Evolutionary conservation across 2,797 vertebrate genomes (phyloP).

Genomic region (Anomalospiza imberbis): DNA sequence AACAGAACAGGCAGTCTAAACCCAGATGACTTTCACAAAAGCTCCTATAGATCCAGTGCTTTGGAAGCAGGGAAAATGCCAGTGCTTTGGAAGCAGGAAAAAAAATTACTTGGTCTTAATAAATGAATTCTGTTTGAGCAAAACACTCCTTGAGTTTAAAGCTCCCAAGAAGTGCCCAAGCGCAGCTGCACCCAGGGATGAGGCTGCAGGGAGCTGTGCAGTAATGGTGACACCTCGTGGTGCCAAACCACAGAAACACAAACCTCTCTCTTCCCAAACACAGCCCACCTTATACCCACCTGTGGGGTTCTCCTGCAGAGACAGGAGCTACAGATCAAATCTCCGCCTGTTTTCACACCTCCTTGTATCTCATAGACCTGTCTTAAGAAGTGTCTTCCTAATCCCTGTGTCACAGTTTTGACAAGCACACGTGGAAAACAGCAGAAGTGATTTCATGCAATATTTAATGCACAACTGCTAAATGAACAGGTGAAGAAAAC

Average conservation of each 20-base stretch:
- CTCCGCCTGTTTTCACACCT: not conserved
- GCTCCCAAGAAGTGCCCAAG: accelerated
- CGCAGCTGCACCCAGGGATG: accelerated
- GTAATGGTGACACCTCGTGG: conserved; percentile 63
- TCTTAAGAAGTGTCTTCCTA: not conserved
- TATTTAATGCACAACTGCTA: not conserved
- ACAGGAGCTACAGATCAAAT: not conserved
- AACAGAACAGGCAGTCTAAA: not conserved
- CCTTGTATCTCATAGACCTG: not conserved
- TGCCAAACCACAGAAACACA: not conserved
- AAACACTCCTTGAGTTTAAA: not conserved
- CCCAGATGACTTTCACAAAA: not conserved
- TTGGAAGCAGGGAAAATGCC: accelerated
- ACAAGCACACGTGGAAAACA: not conserved
- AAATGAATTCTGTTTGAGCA: not conserved
- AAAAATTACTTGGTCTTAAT: not conserved
- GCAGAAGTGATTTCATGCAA: not conserved
- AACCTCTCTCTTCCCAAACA: not conserved
- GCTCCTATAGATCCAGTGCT: not conserved
- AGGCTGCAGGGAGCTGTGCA: not conserved
- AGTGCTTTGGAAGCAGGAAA: not conserved
- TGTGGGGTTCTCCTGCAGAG: accelerated
- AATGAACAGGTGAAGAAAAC: not conserved
- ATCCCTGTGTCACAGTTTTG: not conserved
- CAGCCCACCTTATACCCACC: not conserved